Percentiles rank a stretch among this genome's conserved stretches.
Conservation (phyloP, 1,140 invertebrate genomes). For the Lasaia peninsularis region DNA sequence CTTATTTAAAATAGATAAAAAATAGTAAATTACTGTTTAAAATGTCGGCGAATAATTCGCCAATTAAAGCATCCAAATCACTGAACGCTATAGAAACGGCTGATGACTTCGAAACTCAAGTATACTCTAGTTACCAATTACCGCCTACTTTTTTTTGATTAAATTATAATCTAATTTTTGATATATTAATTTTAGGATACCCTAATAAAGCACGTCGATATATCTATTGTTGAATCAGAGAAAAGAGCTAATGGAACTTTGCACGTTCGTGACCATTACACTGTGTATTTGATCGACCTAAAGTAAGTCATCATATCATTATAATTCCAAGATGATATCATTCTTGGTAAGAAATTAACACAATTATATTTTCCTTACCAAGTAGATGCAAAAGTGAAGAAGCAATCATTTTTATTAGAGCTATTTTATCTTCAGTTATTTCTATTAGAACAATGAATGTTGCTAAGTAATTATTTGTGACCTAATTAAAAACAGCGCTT, state of each 20-base stretch:
- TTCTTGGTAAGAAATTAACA: background rate
- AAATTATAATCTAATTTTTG: constrained; percentile 32
- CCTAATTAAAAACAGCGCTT: background rate
- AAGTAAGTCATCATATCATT: constrained; percentile 79
- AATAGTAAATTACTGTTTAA: constrained; percentile 19
- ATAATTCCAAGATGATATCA: constrained; percentile 33
- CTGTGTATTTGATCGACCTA: constrained; percentile 90
- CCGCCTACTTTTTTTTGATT: constrained; percentile 51
- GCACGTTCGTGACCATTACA: constrained; percentile 89
- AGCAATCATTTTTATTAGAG: background rate
- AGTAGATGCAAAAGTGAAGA: background rate
- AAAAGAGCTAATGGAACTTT: constrained; percentile 88
- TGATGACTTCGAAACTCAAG: constrained; percentile 59
- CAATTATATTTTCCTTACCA: background rate
- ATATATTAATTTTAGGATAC: constrained; percentile 80
- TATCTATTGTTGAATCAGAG: constrained; percentile 89
- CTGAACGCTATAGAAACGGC: constrained; percentile 48
- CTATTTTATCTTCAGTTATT: background rate
- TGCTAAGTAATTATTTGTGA: background rate
- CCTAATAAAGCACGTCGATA: constrained; percentile 87
- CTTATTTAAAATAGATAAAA: constrained; percentile 1
- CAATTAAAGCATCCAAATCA: constrained; percentile 50
- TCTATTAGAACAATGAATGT: background rate
- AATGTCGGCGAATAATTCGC: constrained; percentile 64
- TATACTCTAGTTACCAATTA: constrained; percentile 35